These are phyloP conservation scores for Fregetta grallaria DNA, from an alignment of 2,113 vertebrate species.

Conservation along the genomic window DNA sequence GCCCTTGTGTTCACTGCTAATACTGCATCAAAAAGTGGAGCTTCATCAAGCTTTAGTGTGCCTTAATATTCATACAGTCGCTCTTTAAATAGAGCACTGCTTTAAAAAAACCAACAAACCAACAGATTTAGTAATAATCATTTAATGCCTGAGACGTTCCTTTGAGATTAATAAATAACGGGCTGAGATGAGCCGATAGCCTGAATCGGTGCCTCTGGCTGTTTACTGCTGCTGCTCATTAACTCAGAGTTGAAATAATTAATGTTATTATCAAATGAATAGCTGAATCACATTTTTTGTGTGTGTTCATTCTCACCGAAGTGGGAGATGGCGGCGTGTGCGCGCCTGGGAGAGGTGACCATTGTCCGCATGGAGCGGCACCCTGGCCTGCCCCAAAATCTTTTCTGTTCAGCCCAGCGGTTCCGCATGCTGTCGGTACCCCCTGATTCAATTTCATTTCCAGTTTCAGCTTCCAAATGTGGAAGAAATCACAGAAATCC, in stretches of 20 bases:
- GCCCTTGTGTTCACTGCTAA: slow-evolving; percentile 30
- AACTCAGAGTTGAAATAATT: slow-evolving; percentile 23
- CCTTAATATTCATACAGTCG: neutral
- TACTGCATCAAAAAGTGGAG: neutral
- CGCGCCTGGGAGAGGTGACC: accelerated
- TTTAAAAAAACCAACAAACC: neutral
- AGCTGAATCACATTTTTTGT: neutral
- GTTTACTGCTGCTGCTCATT: slow-evolving; percentile 3
- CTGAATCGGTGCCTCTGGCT: neutral
- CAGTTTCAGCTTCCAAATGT: neutral
- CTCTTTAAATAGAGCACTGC: neutral
- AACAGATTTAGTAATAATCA: neutral
- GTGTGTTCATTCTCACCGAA: neutral
- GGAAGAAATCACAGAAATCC: neutral
- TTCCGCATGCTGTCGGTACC: neutral
- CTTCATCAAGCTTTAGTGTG: neutral
- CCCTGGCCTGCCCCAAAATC: accelerated
- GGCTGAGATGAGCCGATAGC: neutral
- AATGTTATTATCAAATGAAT: neutral
- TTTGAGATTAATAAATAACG: neutral
- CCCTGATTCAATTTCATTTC: neutral
- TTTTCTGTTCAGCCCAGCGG: neutral
- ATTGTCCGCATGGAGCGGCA: accelerated
- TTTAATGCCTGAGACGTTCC: neutral
- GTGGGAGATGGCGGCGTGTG: neutral